Evolutionary conservation across 2,113 vertebrate genomes (phyloP), one percentile per base, ranked within the genome.

Genomic region (Lamprotornis superbus): DNA sequence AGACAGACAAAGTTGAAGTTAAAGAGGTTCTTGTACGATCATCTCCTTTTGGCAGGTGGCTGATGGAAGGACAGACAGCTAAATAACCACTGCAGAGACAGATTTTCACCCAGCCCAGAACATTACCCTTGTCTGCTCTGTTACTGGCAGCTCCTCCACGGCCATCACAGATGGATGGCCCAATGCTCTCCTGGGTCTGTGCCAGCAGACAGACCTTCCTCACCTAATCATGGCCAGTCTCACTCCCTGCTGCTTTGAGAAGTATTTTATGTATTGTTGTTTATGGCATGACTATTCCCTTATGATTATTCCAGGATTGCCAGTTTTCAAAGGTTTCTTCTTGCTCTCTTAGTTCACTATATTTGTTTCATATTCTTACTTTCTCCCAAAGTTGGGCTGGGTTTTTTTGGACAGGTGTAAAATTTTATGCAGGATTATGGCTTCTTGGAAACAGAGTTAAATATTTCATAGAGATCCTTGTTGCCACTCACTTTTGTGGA

Each of bases 171-270:
- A 74, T 70, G 83, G 78, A 69, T 24, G 30, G 69, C 59, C 64
- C 0, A 0, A 60, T 81, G 78, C 30, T 84, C 33, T 28, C 1
- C 1, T 50, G 53, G 16, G 33, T 46, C 59, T 55, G 2, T 60
- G 81, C 73, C 93, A 91, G 49, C 73, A 77, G 64, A 69, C n/a
- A 77, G 82, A 64, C n/a, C 59, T 60, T 83, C 59, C 50, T 84
- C 69, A 65, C 69, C 53, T 60, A 31, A 31, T 28, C n/a, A 59
- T 7, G 33, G 82, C 63, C 82, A 84, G 3, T 60, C 59, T 91
- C 61, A 40, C 57, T 63, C 49, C 73, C 27, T 15, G 8, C 74
- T 78, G 69, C 59, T 84, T 49, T 52, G 31, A 74, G 25, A 55
- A 50, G 35, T 44, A 8, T 74, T 84, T 90, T 47, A 47, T 69